These are phyloP conservation scores for Spongilla lacustris DNA, from an alignment of 37 sponge, comb jelly and placozoan species.

Conservation along the genomic window DNA sequence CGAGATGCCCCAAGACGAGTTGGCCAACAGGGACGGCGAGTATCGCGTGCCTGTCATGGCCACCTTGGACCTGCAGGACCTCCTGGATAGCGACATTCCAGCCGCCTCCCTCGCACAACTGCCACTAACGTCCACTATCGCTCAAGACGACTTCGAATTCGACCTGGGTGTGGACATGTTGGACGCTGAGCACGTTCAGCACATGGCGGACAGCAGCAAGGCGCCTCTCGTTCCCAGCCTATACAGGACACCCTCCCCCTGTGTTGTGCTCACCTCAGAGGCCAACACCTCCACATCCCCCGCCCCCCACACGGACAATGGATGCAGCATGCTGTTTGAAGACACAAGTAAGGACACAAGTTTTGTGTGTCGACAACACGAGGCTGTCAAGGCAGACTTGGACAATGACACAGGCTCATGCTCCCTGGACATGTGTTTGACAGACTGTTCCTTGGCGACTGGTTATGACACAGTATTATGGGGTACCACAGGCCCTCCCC, in stretches of 20 bases:
- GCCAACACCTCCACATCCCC: conserved; percentile 4
- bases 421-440: conserved; percentile 5
- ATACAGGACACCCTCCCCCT: not conserved
- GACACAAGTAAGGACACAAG: not conserved
- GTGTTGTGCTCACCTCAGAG: not conserved
- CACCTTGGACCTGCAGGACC: not conserved
- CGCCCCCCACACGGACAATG: not conserved
- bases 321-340: not conserved
- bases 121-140: not conserved
- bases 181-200: conserved; percentile 20
- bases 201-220: not conserved
- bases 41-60: not conserved
- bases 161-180: conserved; percentile 62
- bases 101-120: not conserved
- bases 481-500: not conserved
- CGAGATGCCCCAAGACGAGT: not conserved
- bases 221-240: not conserved
- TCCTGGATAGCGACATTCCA: not conserved
- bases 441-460: too few relatives aligned
- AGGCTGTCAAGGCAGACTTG: not conserved
- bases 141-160: conserved; percentile 22
- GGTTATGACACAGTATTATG: too few relatives aligned
- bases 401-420: not conserved
- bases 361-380: not conserved
- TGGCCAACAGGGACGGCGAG: not conserved